phyloP scores from a whole-genome alignment of 2,888 invertebrate species.

The Pherbina coryleti region DNA sequence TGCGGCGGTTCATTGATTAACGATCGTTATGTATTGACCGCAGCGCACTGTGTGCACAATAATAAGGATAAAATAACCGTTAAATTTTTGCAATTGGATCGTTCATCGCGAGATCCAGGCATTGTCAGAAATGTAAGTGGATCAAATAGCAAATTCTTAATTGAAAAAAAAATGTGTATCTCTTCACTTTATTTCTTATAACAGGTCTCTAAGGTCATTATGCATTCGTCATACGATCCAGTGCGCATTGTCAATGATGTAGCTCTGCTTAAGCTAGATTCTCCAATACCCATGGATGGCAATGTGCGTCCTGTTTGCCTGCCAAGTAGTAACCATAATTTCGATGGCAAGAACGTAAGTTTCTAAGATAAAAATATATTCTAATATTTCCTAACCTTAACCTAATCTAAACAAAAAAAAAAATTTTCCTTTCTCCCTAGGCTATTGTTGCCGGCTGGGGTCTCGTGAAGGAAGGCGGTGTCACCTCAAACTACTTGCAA shows the following conservation, averaged over 20 bases:
- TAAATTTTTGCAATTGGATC: conserved; percentile 63
- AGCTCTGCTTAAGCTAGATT: conserved; percentile 62
- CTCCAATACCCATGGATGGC: conserved; percentile 57
- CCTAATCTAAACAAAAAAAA: neutral
- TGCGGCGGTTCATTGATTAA: conserved; percentile 67
- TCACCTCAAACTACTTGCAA: conserved; percentile 61
- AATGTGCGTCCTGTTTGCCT: conserved; percentile 64
- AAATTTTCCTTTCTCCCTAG: conserved; percentile 45
- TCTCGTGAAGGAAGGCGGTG: conserved; percentile 61
- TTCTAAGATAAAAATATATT: neutral
- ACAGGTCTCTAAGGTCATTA: conserved; percentile 54
- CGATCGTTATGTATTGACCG: conserved; percentile 67
- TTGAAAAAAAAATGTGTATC: neutral
- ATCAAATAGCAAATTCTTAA: too few relatives aligned
- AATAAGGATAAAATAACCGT: conserved; percentile 61
- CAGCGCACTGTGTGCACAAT: conserved; percentile 66
- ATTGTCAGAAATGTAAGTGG: conserved; percentile 60
- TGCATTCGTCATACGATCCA: conserved; percentile 62
- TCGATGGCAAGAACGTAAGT: conserved; percentile 62
- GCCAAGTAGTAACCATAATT: conserved; percentile 59
- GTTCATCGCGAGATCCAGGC: conserved; percentile 60
- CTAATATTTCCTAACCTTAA: too few relatives aligned
- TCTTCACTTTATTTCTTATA: neutral
- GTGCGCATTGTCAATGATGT: conserved; percentile 64
- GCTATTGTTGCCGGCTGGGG: conserved; percentile 68